A percentile compares a stretch with the other conserved stretches of the same genome.
Evolutionary conservation across 2,113 vertebrate genomes (phyloP).

Genomic region (Corapipo altera): DNA sequence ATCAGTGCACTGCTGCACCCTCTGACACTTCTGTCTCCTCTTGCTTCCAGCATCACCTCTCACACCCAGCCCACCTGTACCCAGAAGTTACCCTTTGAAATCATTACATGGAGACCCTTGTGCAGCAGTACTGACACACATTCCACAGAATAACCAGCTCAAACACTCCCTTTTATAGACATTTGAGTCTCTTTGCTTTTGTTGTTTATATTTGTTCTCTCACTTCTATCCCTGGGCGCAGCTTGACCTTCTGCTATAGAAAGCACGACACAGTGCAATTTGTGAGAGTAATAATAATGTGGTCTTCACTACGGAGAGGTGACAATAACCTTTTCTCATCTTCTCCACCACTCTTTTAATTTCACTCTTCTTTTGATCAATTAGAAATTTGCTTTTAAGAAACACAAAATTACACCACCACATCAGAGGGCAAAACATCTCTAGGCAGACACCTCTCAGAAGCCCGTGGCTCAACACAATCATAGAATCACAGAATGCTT

Average conservation of each 20-base stretch:
- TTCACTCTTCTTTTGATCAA: background rate
- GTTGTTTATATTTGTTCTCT: constrained; percentile 46
- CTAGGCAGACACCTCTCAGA: background rate
- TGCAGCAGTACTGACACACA: background rate
- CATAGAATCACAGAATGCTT: background rate
- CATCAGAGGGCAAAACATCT: background rate
- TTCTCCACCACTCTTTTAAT: constrained; percentile 16
- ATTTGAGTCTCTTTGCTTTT: background rate
- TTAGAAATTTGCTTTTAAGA: constrained; percentile 16
- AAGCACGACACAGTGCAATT: constrained; percentile 15
- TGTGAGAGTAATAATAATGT: constrained; percentile 49
- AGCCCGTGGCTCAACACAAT: background rate
- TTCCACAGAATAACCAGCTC: background rate
- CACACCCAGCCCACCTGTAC: background rate
- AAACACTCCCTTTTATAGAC: background rate
- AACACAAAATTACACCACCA: background rate
- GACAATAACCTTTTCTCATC: constrained; percentile 43
- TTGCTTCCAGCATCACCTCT: background rate
- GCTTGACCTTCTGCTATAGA: constrained; percentile 73
- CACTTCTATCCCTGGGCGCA: constrained; percentile 75
- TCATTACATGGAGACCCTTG: background rate
- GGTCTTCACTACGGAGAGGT: background rate
- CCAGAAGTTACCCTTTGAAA: background rate
- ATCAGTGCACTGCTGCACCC: background rate
- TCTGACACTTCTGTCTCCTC: background rate